Evolutionary conservation across 2,888 invertebrate species (phyloP), one percentile per base, ranked within the genome.

Genomic region (Emmelina monodactyla): DNA sequence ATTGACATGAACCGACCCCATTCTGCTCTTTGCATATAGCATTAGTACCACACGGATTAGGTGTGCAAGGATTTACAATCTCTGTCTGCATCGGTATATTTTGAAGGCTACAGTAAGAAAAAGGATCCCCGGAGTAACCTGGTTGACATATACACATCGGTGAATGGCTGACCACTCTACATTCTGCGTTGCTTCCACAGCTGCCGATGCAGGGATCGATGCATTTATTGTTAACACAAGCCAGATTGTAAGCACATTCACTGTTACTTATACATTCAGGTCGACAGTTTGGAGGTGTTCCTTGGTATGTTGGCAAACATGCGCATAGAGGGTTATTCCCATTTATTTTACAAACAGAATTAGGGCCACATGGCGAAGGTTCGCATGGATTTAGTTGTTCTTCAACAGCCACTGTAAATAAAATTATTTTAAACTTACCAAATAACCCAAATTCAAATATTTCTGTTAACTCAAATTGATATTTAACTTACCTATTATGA

Each of bases 261-360:
- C 85, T 85, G 52, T 90, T 91, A 43, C 88, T 86, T 32, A 88
- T 82, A 60, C 92, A 93, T 70, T 92, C 91, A 2, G 91, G 91
- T 42, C 87, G 78, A 52, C 91, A 92, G 50, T 87, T 88, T 43
- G 91, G 91, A 22, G 91, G 89, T 14, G 83, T 71, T 33, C 91
- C 90, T 41, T 83, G 82, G 47, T 84, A 88, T 44, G 81, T 82
- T 32, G 85, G 78, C 34, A 86, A 62, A 53, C 92, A 92, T 16
- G 89, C 88, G 54, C 92, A 92, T 1, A 89, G 83, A 2, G 89
- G 89, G 32, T 83, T 82, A 39, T 86, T 85, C 14, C 86, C 86
- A 22, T 82, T 75, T 34, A 85, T 73, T 62, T 83, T 85, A 53
- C 91, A 92, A 48, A 88, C 82, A 0, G 91, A 83, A 56, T 88